phyloP scores from a whole-genome alignment of 2,888 invertebrate species.

The Perdita meconis region DNA sequence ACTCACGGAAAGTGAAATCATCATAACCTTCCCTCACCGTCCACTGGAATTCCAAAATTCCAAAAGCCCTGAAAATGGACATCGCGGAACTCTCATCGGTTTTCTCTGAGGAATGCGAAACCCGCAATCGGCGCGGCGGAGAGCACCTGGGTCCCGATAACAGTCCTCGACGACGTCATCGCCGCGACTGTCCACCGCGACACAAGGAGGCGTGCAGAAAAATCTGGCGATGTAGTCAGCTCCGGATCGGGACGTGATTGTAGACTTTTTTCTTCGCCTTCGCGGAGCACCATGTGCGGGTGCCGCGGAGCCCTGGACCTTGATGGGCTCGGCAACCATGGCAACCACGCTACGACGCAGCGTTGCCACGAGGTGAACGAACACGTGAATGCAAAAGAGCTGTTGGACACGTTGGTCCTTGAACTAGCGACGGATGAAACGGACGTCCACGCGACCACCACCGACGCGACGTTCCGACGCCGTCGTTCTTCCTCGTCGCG shows the following conservation, averaged over 20 bases:
- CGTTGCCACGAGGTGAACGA: slow-evolving; percentile 69
- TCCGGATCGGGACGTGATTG: slow-evolving; percentile 51
- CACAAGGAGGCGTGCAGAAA: slow-evolving; percentile 44
- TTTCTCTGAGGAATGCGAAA: slow-evolving; percentile 1
- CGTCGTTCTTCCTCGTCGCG: neutral
- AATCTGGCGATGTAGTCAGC: slow-evolving; percentile 59
- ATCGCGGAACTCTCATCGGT: neutral
- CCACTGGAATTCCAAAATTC: too few relatives aligned
- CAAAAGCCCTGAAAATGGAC: too few relatives aligned
- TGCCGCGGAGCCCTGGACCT: slow-evolving; percentile 68
- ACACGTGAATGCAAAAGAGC: slow-evolving; percentile 71
- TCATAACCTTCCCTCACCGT: too few relatives aligned
- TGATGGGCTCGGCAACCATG: slow-evolving; percentile 73
- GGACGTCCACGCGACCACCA: slow-evolving; percentile 9
- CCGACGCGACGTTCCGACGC: neutral
- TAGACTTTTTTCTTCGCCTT: slow-evolving; percentile 59
- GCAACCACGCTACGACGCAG: slow-evolving; percentile 67
- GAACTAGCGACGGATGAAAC: slow-evolving; percentile 42
- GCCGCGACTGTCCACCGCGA: slow-evolving; percentile 8
- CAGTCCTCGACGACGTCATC: neutral
- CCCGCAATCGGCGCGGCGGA: neutral
- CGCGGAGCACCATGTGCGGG: slow-evolving; percentile 67
- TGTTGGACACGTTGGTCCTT: slow-evolving; percentile 54
- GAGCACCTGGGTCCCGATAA: slow-evolving; percentile 41
- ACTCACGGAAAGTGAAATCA: too few relatives aligned